Base-by-base conservation (phyloP, 2,113 vertebrate species). In the Agelaius tricolor region DNA sequence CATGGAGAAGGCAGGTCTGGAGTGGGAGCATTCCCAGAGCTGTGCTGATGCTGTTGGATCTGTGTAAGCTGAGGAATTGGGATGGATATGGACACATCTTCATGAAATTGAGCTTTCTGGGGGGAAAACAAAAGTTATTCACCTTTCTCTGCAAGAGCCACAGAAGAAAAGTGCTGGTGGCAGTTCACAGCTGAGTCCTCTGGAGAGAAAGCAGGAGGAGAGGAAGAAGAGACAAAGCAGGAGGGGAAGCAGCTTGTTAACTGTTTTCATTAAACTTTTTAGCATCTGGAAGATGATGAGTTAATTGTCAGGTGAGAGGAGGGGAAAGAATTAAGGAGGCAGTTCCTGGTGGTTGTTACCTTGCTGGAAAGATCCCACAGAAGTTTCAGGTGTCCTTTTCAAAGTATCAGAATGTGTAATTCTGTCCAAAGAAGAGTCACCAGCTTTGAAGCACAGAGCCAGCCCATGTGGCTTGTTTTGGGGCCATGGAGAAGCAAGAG, bases 81-180 rank as follows among this genome's bases (percentile, higher is more conserved):
- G 78, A 15, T n/a, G 23, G 65, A 23, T 24, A 2, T 0, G 8
- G 73, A 20, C 6, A 8, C 59, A 51, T 66, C 52, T 55, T 66
- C 0, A 0, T 49, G 41, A 54, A 46, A 59, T 2, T 3, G 15
- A 65, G 54, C 22, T 1, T 2, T 26, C 7, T 18, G 1, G 39
- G 59, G 35, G 27, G 15, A 4, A 46, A 46, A 14, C 13, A n/a
- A 54, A 37, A 41, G 13, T 71, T 44, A 30, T 37, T 8, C 11
- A 14, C 8, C 21, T 21, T 55, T 30, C 26, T 33, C 21, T 80
- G 55, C 68, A 44, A 21, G 49, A 47, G 18, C 44, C 80, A 24
- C 43, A 21, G 62, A 75, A 66, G n/a, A 33, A 44, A 20, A 1
- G 46, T 49, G 47, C 51, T 58, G 69, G n/a, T 74, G 73, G 62